These are phyloP conservation scores for Pyrochroa serraticornis DNA, from an alignment of 2,888 invertebrate genomes.

Conservation along the genomic window DNA sequence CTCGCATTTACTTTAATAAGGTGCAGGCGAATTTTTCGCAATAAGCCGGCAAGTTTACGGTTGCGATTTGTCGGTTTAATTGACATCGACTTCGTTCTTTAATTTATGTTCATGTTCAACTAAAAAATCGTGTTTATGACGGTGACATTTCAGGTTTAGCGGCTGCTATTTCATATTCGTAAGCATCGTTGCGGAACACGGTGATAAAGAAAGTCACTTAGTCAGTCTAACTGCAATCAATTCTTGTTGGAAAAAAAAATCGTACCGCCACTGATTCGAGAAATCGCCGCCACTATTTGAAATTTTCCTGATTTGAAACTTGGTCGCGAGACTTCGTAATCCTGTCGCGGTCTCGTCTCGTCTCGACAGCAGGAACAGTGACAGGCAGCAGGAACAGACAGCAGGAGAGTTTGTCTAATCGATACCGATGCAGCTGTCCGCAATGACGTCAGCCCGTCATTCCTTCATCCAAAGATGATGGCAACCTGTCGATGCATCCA, in stretches of 20 bases:
- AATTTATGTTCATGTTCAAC: too few relatives aligned
- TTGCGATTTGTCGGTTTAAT: too few relatives aligned
- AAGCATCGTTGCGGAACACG: too few relatives aligned
- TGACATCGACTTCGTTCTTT: too few relatives aligned
- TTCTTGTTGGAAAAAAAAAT: too few relatives aligned
- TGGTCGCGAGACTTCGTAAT: constrained; percentile 11
- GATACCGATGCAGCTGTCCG: constrained; percentile 58
- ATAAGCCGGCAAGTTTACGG: too few relatives aligned
- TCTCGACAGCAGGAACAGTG: constrained; percentile 40
- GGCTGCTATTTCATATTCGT: neutral
- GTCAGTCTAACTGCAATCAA: too few relatives aligned
- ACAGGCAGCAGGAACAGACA: constrained; percentile 46
- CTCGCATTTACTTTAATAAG: too few relatives aligned
- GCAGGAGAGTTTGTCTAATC: constrained; percentile 48
- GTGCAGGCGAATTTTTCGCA: too few relatives aligned
- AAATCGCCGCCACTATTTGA: too few relatives aligned
- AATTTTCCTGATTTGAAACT: neutral
- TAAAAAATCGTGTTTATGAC: constrained; percentile 21
- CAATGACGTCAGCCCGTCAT: constrained; percentile 56
- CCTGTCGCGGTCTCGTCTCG: constrained; percentile 29
- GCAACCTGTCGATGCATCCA: constrained; percentile 30
- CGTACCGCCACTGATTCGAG: too few relatives aligned
- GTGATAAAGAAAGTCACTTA: too few relatives aligned
- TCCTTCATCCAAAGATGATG: constrained; percentile 34
- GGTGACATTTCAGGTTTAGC: constrained; percentile 15